These are phyloP conservation scores for Parapsyche elsis DNA, from an alignment of 1,140 invertebrate genomes.

Conservation along the genomic window DNA sequence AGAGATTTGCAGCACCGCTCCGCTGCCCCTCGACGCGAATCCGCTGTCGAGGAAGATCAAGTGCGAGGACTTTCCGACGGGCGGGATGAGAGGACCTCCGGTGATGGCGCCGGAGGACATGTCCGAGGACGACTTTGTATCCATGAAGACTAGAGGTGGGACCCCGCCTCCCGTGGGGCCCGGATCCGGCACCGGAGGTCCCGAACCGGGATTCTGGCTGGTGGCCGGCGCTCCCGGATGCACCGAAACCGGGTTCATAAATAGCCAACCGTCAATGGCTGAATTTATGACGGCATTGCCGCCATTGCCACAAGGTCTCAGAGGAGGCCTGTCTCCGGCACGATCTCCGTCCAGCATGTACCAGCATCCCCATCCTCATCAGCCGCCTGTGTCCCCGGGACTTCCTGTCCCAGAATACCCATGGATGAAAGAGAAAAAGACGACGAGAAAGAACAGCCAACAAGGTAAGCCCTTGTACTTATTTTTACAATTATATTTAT, in stretches of 20 bases:
- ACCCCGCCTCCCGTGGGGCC: constrained; percentile 62
- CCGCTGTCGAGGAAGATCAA: constrained; percentile 67
- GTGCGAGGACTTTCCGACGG: constrained; percentile 66
- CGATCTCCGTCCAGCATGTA: constrained; percentile 64
- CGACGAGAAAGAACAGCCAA: constrained; percentile 87
- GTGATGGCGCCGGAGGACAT: constrained; percentile 66
- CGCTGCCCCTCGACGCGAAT: constrained; percentile 66
- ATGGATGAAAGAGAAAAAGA: constrained; percentile 99
- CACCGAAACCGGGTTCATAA: constrained; percentile 89
- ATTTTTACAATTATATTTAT: no score
- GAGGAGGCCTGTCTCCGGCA: constrained; percentile 69
- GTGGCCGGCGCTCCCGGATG: constrained; percentile 64
- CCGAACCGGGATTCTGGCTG: constrained; percentile 66
- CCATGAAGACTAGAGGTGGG: constrained; percentile 62
- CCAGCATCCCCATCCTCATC: constrained; percentile 71
- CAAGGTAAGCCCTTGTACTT: constrained; percentile 82
- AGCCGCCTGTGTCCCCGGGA: constrained; percentile 72
- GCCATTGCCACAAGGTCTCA: constrained; percentile 71
- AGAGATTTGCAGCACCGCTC: constrained; percentile 68
- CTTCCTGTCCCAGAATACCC: constrained; percentile 92
- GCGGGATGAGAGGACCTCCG: constrained; percentile 60
- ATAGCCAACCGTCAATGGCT: constrained; percentile 92
- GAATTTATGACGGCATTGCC: constrained; percentile 89
- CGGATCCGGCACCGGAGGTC: constrained; percentile 55
- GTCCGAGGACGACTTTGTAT: constrained; percentile 64